Percentiles rank a stretch among this genome's conserved stretches.
phyloP scores from a whole-genome alignment of 2,888 invertebrate genomes.

The Archaeoteleia sp. region DNA sequence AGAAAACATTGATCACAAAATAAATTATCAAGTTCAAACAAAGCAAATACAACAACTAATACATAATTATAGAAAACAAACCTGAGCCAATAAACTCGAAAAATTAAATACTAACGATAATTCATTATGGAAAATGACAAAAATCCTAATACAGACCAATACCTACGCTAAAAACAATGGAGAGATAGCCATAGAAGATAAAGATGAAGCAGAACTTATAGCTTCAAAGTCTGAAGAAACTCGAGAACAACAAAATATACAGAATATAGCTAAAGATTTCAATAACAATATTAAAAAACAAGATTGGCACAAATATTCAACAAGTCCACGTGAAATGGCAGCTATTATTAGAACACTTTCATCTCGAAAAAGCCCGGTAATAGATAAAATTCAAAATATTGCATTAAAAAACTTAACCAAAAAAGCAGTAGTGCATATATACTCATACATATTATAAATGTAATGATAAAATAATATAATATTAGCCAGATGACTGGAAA shows the following conservation, averaged over 20 bases:
- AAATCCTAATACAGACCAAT: constrained; percentile 20
- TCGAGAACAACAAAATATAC: constrained; percentile 15
- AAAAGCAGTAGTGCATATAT: constrained; percentile 27
- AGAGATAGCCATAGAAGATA: constrained; percentile 2
- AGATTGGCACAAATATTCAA: constrained; percentile 19
- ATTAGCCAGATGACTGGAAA: constrained; percentile 45
- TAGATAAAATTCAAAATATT: constrained; percentile 40
- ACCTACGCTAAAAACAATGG: constrained; percentile 12
- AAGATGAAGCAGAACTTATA: constrained; percentile 36
- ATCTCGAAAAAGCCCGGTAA: constrained; percentile 38
- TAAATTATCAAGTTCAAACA: constrained; percentile 8
- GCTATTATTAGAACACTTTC: constrained; percentile 20
- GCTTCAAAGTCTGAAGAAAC: constrained; percentile 23
- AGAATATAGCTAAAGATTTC: not conserved
- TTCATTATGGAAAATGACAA: no score
- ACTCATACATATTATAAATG: constrained; percentile 38
- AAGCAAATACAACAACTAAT: constrained; percentile 30
- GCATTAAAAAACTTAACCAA: constrained; percentile 39
- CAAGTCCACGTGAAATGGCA: constrained; percentile 17
- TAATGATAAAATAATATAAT: constrained; percentile 24
- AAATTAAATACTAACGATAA: constrained; percentile 31
- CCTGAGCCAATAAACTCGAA: constrained; percentile 23
- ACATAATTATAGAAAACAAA: constrained; percentile 22
- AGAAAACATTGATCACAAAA: constrained; percentile 2
- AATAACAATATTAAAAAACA: constrained; percentile 1